Conservation (phyloP, 37 sponge, comb jelly and placozoan species). For the Spongilla lacustris region DNA sequence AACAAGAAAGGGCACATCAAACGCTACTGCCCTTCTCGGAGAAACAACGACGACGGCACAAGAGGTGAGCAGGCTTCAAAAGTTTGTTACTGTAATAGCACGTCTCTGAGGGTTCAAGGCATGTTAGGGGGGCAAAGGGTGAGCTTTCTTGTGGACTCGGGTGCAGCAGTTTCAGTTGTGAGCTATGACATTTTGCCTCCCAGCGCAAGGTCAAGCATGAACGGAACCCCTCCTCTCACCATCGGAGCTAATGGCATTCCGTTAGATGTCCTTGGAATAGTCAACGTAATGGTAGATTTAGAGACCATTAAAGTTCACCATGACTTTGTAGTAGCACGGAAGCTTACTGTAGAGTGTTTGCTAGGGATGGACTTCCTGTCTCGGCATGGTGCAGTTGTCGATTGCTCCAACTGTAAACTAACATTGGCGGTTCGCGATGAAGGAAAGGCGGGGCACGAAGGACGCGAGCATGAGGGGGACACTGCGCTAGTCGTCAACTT, state of each 20-base stretch:
- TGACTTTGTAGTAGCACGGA: constrained; percentile 1
- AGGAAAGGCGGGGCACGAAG: no score
- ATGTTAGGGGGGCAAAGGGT: not conserved
- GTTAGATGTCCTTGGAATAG: constrained; percentile 12
- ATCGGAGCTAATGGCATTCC: constrained; percentile 12
- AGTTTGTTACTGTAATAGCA: constrained; percentile 9
- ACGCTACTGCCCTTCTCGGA: not conserved
- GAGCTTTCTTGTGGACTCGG: no score
- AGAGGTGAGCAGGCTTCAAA: not conserved
- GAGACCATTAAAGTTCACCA: constrained; percentile 3
- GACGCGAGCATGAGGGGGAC: not conserved
- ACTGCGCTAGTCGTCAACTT: not conserved
- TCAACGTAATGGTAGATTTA: not conserved
- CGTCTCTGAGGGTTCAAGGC: constrained; percentile 3
- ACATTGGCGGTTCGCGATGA: not conserved
- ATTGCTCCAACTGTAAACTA: constrained; percentile 5
- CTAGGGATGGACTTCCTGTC: constrained; percentile 19
- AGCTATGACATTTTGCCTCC: constrained; percentile 3
- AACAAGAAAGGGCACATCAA: constrained; percentile 13
- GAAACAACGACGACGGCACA: not conserved
- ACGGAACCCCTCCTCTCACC: not conserved
- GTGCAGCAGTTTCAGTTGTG: no score
- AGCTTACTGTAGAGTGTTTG: constrained; percentile 24
- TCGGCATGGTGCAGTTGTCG: constrained; percentile 9
- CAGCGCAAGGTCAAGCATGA: not conserved